phyloP scores from a whole-genome alignment of 2,888 invertebrate genomes.

The Eilema griseolum region DNA sequence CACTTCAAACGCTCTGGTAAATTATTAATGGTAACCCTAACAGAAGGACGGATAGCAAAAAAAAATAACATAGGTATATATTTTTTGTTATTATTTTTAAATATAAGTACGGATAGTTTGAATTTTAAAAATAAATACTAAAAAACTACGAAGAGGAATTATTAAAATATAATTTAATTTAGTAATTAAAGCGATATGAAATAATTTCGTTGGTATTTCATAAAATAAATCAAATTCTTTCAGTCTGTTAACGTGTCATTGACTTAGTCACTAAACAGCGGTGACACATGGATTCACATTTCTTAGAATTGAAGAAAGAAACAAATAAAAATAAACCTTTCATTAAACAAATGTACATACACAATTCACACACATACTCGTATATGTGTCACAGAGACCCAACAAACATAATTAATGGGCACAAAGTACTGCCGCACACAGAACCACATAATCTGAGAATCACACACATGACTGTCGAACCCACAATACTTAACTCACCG shows the following conservation, averaged over 20 bases:
- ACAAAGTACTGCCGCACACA: not conserved
- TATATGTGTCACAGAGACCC: not conserved
- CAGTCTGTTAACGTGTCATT: too few species aligned
- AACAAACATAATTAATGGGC: not conserved
- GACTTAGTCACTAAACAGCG: too few species aligned
- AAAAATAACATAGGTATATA: not conserved
- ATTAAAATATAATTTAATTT: not conserved
- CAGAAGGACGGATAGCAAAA: slow-evolving; percentile 6
- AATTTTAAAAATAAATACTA: too few species aligned
- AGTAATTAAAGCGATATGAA: too few species aligned
- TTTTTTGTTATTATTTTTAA: not conserved
- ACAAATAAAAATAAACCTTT: too few species aligned
- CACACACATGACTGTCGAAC: not conserved
- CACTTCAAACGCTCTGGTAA: slow-evolving; percentile 43
- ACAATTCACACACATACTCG: too few species aligned
- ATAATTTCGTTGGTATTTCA: too few species aligned
- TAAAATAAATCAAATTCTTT: too few species aligned
- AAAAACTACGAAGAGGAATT: not conserved
- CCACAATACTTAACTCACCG: not conserved
- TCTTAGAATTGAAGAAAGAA: too few species aligned
- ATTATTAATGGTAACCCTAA: slow-evolving; percentile 19
- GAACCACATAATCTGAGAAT: not conserved
- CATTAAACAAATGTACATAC: too few species aligned
- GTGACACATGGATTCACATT: too few species aligned
- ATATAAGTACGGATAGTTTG: not conserved